phyloP scores from a whole-genome alignment of 2,113 vertebrate genomes.

The Sturnus vulgaris region DNA sequence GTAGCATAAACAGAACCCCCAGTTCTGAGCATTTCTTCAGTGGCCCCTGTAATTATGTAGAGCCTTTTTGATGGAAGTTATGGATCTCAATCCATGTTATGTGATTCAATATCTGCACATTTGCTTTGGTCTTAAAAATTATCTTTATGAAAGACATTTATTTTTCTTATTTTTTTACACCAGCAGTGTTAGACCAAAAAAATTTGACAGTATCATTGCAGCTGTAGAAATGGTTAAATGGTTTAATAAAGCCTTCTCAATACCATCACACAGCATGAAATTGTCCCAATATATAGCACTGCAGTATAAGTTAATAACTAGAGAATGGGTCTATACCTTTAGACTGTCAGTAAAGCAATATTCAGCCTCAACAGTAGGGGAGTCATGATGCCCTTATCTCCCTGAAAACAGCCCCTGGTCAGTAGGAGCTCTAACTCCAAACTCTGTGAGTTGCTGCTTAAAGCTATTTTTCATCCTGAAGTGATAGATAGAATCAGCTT shows the following conservation, averaged over 20 bases:
- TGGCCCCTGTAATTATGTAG: background rate
- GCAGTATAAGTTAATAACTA: background rate
- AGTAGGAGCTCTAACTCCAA: background rate
- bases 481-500: slow-evolving; percentile 13
- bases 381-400: slow-evolving; percentile 10
- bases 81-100: background rate
- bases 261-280: background rate
- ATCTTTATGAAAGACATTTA: background rate
- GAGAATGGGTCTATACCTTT: background rate
- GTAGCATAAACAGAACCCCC: background rate
- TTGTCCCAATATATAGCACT: background rate
- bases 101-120: background rate
- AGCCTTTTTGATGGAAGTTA: background rate
- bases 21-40: background rate
- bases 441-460: background rate
- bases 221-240: background rate
- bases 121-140: background rate
- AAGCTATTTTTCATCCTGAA: background rate
- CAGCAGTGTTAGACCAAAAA: background rate
- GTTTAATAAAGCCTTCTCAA: background rate
- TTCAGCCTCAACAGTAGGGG: background rate
- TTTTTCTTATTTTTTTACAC: background rate
- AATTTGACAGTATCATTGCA: background rate
- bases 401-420: background rate
- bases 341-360: background rate